Evolutionary conservation across 2,797 vertebrate species (phyloP).

Genomic region (Sparus aurata): DNA sequence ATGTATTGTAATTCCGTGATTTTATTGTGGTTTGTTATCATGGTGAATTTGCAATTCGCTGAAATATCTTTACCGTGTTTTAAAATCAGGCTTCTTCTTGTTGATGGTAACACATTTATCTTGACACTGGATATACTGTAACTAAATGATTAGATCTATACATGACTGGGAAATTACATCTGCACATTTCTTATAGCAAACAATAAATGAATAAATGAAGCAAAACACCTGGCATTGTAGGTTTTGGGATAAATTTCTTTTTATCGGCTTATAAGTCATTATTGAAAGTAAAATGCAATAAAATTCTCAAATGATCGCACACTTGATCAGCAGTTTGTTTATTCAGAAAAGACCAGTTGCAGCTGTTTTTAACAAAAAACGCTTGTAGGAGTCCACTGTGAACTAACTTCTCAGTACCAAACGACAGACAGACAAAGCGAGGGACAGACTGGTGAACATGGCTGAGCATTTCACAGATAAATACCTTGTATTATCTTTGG

Average conservation of each 20-base stretch:
- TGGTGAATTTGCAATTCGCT: slow-evolving; percentile 38
- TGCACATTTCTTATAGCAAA: slow-evolving; percentile 15
- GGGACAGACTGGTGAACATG: neutral
- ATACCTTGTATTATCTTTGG: neutral
- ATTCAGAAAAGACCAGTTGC: neutral
- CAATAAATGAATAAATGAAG: slow-evolving; percentile 6
- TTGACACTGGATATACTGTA: slow-evolving; percentile 1
- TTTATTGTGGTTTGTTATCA: slow-evolving; percentile 46
- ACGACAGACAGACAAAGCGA: neutral
- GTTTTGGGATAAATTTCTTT: slow-evolving; percentile 6
- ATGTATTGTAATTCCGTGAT: slow-evolving; percentile 48
- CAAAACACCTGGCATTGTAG: neutral
- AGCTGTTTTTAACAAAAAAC: neutral
- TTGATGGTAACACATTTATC: slow-evolving; percentile 20
- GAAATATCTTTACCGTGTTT: slow-evolving; percentile 27
- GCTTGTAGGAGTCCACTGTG: too few relatives aligned
- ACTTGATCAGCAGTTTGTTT: neutral
- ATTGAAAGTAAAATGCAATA: slow-evolving; percentile 23
- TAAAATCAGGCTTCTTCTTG: slow-evolving; percentile 19
- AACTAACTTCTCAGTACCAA: neutral
- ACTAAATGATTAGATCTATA: neutral
- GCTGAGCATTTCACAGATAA: neutral
- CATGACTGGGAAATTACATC: slow-evolving; percentile 2
- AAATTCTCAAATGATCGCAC: slow-evolving; percentile 1
- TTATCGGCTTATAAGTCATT: neutral